Conservation (phyloP, 2,797 vertebrate genomes). For the Rhynchonycteris naso region DNA sequence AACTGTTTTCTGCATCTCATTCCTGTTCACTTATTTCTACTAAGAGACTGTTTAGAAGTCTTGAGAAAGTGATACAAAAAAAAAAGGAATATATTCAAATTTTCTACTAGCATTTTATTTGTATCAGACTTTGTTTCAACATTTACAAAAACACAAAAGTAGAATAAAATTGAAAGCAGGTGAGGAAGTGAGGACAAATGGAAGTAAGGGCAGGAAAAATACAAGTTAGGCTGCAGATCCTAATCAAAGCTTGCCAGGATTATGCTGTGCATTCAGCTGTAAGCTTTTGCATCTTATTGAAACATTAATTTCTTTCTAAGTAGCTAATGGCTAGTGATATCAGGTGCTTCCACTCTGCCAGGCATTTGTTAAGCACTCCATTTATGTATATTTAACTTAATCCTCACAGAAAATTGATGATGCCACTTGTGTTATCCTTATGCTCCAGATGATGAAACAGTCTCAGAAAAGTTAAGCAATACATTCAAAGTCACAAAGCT, state of each 20-base stretch:
- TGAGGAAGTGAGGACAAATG: not conserved
- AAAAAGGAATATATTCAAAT: not conserved
- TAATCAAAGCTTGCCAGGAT: not conserved
- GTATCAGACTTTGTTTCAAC: not conserved
- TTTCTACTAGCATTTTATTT: not conserved
- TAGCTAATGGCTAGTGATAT: not conserved
- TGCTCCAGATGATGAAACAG: not conserved
- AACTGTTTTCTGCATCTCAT: not conserved
- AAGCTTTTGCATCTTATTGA: not conserved
- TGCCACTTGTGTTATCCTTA: not conserved
- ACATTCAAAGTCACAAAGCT: not conserved
- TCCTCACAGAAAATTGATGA: not conserved
- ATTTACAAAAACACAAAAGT: not conserved
- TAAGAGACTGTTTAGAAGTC: not conserved
- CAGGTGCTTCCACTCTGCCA: not conserved
- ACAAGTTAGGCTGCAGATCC: not conserved
- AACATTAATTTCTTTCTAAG: not conserved
- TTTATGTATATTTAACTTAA: not conserved
- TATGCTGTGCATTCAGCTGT: not conserved
- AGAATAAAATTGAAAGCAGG: constrained; percentile 11
- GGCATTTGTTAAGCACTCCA: not conserved
- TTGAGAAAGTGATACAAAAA: not conserved
- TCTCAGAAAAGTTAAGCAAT: not conserved
- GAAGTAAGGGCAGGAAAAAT: not conserved
- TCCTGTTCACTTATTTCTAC: not conserved